Base-by-base conservation (phyloP, 2,797 vertebrate genomes). In the Alosa sapidissima region DNA sequence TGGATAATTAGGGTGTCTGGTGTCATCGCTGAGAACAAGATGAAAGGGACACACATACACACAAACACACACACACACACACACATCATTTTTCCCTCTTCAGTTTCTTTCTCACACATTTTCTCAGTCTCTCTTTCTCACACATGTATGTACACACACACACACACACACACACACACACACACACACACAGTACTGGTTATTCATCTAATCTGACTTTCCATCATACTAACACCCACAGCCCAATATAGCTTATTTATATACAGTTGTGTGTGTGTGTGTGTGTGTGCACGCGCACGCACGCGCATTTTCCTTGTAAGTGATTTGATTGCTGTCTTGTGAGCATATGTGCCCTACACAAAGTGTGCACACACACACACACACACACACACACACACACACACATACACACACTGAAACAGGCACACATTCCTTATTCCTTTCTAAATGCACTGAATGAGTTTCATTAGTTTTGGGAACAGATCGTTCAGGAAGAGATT, bases 1-100 rank as follows among this genome's bases (percentile, higher is more conserved):
- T 72, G 65, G 91, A 90, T 90, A 92, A 95, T 95, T 96, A 95
- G 94, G 93, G 94, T 95, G 92, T 96, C 94, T 93, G 92, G 94
- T 96, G 91, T 95, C 95, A 84, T 89, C 89, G 85, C 88, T 88
- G 92, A 93, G 90, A 92, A 91, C 89, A 83, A 83, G 89, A 93
- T 93, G 91, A 93, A 93, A 91, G 91, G 87, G 89, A 92, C 19
- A 10, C 88, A 87, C 33, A 85, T 2, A 36, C 72, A 82, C 65
- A 16, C 48, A 83, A 85, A 75, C 13, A 87, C 49, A 81, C 33
- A 81, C 82, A 16, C 36, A 10, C 28, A 33, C 24, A 28, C 28
- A 33, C 10, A 33, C 62, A 68, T 55, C 0, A 55, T 55, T 55
- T 55, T 16, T 55, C 49, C 49, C 49, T 55, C 52, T 55, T 3